Conservation (phyloP, 2,888 invertebrate genomes). For the Hydrotaea diabolus region DNA sequence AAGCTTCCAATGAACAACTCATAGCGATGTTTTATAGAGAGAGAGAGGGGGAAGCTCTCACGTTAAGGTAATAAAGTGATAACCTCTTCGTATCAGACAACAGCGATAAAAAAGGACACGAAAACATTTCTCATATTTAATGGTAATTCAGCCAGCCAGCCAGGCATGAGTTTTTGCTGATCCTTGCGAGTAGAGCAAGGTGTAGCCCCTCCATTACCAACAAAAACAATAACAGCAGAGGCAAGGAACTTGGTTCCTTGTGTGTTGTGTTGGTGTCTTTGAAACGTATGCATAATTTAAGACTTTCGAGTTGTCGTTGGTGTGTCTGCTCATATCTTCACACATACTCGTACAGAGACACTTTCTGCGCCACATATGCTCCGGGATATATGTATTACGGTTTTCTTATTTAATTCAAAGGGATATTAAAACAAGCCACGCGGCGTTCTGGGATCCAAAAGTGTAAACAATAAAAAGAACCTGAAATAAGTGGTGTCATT, state of each 20-base stretch:
- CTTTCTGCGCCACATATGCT: background rate
- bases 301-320: background rate
- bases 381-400: background rate
- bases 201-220: background rate
- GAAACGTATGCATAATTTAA: constrained; percentile 21
- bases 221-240: background rate
- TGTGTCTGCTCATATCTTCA: background rate
- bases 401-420: constrained; percentile 16
- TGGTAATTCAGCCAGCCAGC: background rate
- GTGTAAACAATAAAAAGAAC: constrained; percentile 5
- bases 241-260: background rate
- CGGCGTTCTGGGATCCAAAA: background rate
- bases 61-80: background rate
- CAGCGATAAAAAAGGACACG: background rate
- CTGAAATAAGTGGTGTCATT: background rate
- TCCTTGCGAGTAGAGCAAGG: background rate
- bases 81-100: background rate
- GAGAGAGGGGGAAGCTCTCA: background rate
- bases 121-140: background rate
- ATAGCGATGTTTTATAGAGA: no score
- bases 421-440: constrained; percentile 1
- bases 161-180: background rate
- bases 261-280: background rate
- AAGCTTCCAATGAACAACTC: constrained; percentile 37
- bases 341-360: background rate